Percentiles rank a stretch among this genome's conserved stretches.
Evolutionary conservation across 2,797 vertebrate genomes (phyloP).

Genomic region (Mormyrops boulengeri): DNA sequence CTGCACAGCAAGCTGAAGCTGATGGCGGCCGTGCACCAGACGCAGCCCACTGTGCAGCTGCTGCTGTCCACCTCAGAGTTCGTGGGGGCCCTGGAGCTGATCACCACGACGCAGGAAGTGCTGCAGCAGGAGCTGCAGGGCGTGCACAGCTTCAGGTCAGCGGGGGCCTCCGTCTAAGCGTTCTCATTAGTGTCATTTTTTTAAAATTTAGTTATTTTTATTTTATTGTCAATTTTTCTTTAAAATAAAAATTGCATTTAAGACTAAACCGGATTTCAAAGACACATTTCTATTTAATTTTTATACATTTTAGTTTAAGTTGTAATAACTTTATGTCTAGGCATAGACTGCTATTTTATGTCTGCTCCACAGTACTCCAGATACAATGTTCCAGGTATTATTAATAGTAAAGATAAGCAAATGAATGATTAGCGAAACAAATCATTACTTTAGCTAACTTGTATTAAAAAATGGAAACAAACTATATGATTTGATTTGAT

Average conservation of each 20-base stretch:
- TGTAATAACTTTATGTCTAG: background rate
- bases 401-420: background rate
- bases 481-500: background rate
- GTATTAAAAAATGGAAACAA: background rate
- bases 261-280: too few relatives aligned
- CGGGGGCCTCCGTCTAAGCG: background rate
- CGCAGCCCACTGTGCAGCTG: slow-evolving; percentile 94
- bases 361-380: background rate
- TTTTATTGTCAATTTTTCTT: background rate
- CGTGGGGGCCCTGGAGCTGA: slow-evolving; percentile 93
- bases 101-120: slow-evolving; percentile 94
- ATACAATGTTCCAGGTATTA: background rate
- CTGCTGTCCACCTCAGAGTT: slow-evolving; percentile 92
- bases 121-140: slow-evolving; percentile 97
- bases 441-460: background rate
- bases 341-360: background rate
- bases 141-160: slow-evolving; percentile 85
- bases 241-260: too few relatives aligned
- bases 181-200: background rate
- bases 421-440: background rate
- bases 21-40: slow-evolving; percentile 97
- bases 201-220: background rate
- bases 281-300: background rate
- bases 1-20: slow-evolving; percentile 89
- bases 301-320: background rate